These are phyloP conservation scores for Cariama cristata DNA, from an alignment of 2,113 vertebrate species.

Conservation along the genomic window DNA sequence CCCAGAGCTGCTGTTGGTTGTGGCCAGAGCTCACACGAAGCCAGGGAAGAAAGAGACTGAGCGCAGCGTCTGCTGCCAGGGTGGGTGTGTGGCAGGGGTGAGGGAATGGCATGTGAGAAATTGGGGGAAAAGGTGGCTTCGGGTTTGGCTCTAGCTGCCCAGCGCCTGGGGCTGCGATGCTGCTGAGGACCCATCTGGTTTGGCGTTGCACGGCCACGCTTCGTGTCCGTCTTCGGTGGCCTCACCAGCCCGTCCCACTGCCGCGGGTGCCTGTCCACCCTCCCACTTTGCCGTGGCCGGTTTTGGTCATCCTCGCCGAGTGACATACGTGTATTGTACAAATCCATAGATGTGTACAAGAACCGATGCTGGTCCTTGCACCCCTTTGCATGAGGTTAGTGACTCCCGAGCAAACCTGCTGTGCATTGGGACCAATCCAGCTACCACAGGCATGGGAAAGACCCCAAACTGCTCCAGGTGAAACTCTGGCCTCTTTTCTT, in stretches of 20 bases:
- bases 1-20: background rate
- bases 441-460: background rate
- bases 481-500: background rate
- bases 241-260: background rate
- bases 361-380: background rate
- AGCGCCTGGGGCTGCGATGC: background rate
- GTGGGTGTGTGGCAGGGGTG: background rate
- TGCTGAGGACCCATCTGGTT: background rate
- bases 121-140: accelerated
- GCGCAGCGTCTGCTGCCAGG: background rate
- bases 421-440: background rate
- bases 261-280: background rate
- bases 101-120: background rate
- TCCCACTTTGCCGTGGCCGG: accelerated
- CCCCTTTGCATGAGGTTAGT: background rate
- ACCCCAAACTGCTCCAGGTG: background rate
- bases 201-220: accelerated
- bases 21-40: background rate
- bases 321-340: background rate
- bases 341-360: background rate
- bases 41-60: background rate
- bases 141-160: background rate
- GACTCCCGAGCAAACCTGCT: background rate
- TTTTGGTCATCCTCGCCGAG: background rate
- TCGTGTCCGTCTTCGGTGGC: accelerated